Base-by-base conservation (phyloP, 2,113 vertebrate species). In the Empidonax alnorum region DNA sequence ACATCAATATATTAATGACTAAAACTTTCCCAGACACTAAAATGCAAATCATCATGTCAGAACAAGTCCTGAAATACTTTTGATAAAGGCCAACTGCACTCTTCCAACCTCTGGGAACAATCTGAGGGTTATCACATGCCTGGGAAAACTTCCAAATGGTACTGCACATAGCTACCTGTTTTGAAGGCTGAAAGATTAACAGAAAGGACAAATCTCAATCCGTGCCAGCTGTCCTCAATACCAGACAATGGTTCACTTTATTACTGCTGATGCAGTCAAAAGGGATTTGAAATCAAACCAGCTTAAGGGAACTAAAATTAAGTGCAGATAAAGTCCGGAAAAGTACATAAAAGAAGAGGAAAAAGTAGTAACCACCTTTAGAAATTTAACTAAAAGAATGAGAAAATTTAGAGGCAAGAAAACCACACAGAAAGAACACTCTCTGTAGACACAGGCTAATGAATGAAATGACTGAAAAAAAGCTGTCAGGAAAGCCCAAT, bases 211-310 rank as follows among this genome's bases (percentile, higher is more conserved):
- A 80, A 66, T 31, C 50, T 86, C 65, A 61, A 37, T 67, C 83
- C n/a, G 33, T 53, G 74, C 53, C 90, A 96, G 82, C 78, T 89
- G 81, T 75, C 71, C 93, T 65, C 94, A 58, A 10, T 28, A 87
- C 23, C 78, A 83, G 49, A 91, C 78, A 92, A 79, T 53, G 27
- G 62, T 49, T 55, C 49, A 47, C 90, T 90, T 90, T 44, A 68
- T 58, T 49, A 73, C n/a, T 42, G 47, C 4, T 72, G 74, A 84
- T 84, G 49, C 28, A 72, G 44, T n/a, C 88, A 85, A 90, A 93
- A 62, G 19, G 58, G 67, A 90, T 94, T 90, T 90, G 88, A 96
- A 96, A 85, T 73, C 67, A 90, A 90, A 93, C 58, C 55, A 80
- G 50, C 53, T 88, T 87, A 90, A 88, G 63, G 33, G 83, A 93